phyloP scores from a whole-genome alignment of 1,140 invertebrate species.

The Bombus impatiens region DNA sequence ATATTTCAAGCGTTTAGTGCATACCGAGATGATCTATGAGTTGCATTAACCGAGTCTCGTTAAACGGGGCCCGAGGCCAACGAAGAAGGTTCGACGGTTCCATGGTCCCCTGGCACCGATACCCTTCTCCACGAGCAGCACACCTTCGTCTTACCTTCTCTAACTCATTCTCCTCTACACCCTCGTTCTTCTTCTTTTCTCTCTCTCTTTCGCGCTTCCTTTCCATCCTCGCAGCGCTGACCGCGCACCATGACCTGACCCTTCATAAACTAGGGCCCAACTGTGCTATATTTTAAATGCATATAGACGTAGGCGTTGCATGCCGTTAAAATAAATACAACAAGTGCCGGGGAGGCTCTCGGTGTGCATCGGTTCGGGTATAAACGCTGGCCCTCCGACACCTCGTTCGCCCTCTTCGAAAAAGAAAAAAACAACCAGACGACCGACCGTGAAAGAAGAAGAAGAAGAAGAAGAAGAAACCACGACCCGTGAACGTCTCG shows the following conservation, averaged over 20 bases:
- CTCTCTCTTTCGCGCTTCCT: slow-evolving; percentile 58
- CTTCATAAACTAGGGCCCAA: slow-evolving; percentile 82
- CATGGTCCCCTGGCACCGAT: slow-evolving; percentile 48
- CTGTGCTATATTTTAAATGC: slow-evolving; percentile 82
- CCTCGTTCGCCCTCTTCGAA: slow-evolving; percentile 66
- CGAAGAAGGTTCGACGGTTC: slow-evolving; percentile 72
- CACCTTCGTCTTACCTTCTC: slow-evolving; percentile 51
- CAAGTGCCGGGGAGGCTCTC: slow-evolving; percentile 66
- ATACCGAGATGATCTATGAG: slow-evolving; percentile 80
- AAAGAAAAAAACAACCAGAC: slow-evolving; percentile 25
- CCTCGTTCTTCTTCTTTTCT: slow-evolving; percentile 50
- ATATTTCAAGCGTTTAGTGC: slow-evolving; percentile 80
- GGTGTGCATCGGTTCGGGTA: slow-evolving; percentile 74
- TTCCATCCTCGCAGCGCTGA: slow-evolving; percentile 66
- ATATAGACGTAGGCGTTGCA: slow-evolving; percentile 81
- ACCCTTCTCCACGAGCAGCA: slow-evolving; percentile 20
- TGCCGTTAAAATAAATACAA: slow-evolving; percentile 80
- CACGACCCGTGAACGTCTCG: slow-evolving; percentile 48
- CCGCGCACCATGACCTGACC: slow-evolving; percentile 79
- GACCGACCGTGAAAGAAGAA: slow-evolving; percentile 46
- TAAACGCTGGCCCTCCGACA: slow-evolving; percentile 75
- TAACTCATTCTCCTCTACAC: slow-evolving; percentile 52
- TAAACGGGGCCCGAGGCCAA: slow-evolving; percentile 77
- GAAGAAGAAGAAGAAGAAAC: slow-evolving; percentile 48
- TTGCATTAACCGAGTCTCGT: slow-evolving; percentile 82